phyloP scores from a whole-genome alignment of 2,113 vertebrate genomes.

The Aldabrachelys gigantea region DNA sequence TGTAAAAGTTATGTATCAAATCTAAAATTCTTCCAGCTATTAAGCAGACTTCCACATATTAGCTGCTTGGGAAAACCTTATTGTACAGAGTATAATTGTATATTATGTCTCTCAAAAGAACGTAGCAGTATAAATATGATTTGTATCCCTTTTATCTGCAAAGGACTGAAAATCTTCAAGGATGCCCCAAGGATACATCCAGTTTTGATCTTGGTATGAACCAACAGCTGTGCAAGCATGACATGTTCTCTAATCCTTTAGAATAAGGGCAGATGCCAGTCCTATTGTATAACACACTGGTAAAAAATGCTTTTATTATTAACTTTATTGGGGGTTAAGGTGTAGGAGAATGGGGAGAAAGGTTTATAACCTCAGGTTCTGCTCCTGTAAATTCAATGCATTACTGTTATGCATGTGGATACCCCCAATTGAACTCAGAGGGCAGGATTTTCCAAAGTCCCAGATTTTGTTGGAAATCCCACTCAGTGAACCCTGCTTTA shows the following conservation, averaged over 20 bases:
- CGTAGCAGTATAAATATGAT: neutral
- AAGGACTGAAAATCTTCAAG: neutral
- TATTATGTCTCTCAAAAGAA: neutral
- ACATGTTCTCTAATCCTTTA: neutral
- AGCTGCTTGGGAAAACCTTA: neutral
- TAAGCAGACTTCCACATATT: neutral
- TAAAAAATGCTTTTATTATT: rapidly evolving
- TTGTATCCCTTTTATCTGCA: neutral
- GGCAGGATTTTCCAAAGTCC: neutral
- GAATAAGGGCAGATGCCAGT: neutral
- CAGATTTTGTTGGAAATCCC: neutral
- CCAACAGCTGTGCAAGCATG: neutral
- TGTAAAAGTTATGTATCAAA: conserved; percentile 8
- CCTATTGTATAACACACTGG: rapidly evolving
- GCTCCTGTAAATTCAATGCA: neutral
- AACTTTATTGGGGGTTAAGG: rapidly evolving
- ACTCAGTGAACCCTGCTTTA: rapidly evolving
- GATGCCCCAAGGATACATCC: neutral
- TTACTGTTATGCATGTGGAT: neutral
- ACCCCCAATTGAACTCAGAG: neutral
- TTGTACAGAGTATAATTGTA: neutral
- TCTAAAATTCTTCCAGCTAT: neutral
- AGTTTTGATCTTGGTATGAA: neutral
- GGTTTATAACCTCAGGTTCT: neutral
- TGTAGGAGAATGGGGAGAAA: rapidly evolving